Percentiles rank a stretch among this genome's conserved stretches.
These are phyloP conservation scores for Gobio occitaniae DNA, from an alignment of 2,797 vertebrate species.

Conservation along the genomic window DNA sequence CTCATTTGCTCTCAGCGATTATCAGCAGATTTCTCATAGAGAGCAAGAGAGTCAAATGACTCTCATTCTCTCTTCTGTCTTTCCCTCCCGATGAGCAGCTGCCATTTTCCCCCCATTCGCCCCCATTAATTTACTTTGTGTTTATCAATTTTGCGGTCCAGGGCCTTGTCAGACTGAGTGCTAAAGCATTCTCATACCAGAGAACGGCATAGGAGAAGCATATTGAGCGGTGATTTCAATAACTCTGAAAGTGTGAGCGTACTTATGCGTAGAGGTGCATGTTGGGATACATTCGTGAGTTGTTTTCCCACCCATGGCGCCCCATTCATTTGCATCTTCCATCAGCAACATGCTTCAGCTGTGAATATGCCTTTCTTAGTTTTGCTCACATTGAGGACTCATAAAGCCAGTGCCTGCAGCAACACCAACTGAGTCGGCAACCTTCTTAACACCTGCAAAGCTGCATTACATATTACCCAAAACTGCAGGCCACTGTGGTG, in stretches of 20 bases:
- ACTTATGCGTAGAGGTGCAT: slow-evolving; percentile 46
- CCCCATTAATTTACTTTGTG: slow-evolving; percentile 51
- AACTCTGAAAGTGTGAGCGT: slow-evolving; percentile 19
- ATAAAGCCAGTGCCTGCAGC: slow-evolving; percentile 46
- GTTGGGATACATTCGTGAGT: slow-evolving; percentile 43
- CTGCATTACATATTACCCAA: slow-evolving; percentile 54
- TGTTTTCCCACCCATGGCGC: slow-evolving; percentile 24
- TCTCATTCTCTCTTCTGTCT: slow-evolving; percentile 32
- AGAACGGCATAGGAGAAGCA: slow-evolving; percentile 24
- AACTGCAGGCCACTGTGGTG: slow-evolving; percentile 64
- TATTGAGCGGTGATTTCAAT: slow-evolving; percentile 14
- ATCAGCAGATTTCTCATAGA: slow-evolving; percentile 42
- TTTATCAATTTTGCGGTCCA: slow-evolving; percentile 61
- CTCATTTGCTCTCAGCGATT: slow-evolving; percentile 42
- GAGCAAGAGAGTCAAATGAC: slow-evolving; percentile 26
- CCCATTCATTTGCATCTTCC: slow-evolving; percentile 43
- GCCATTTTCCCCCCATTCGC: slow-evolving; percentile 4
- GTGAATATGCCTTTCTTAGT: slow-evolving; percentile 42
- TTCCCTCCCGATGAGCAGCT: slow-evolving; percentile 40
- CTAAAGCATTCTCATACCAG: slow-evolving; percentile 40
- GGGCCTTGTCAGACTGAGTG: slow-evolving; percentile 42
- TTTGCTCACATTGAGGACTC: slow-evolving; percentile 54
- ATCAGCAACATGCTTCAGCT: slow-evolving; percentile 44
- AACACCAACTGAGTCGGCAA: slow-evolving; percentile 52
- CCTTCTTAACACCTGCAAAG: slow-evolving; percentile 55